A percentile compares a stretch with the other conserved stretches of the same genome.
These are phyloP conservation scores for Elymnias hypermnestra DNA, from an alignment of 1,140 invertebrate genomes.

Conservation along the genomic window DNA sequence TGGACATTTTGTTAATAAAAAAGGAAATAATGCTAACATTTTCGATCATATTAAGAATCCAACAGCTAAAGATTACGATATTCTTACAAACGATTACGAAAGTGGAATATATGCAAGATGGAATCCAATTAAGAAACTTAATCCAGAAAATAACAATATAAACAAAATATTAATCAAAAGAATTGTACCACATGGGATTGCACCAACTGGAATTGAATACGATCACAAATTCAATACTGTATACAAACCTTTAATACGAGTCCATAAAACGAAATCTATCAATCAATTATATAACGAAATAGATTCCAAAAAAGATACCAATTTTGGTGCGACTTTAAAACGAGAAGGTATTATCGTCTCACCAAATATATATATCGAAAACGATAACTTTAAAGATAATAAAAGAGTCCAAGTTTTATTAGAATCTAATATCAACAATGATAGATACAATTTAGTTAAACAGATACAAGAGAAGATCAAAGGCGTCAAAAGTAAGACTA, in stretches of 20 bases:
- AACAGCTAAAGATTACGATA: not conserved
- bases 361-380: not conserved
- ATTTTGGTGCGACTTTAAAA: too few relatives aligned
- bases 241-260: conserved; percentile 27
- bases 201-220: conserved; percentile 18
- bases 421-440: not conserved
- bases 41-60: not conserved
- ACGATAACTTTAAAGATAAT: not conserved
- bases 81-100: too few relatives aligned
- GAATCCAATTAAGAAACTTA: not conserved
- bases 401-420: not conserved
- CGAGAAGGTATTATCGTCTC: too few relatives aligned
- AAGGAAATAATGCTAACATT: too few relatives aligned
- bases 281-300: not conserved
- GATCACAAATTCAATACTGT: conserved; percentile 26
- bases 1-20: too few relatives aligned
- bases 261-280: conserved; percentile 19
- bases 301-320: not conserved
- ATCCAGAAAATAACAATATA: not conserved
- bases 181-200: conserved; percentile 25
- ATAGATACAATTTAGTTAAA: not conserved
- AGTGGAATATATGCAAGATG: not conserved
- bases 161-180: conserved; percentile 26
- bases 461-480: conserved; percentile 1
- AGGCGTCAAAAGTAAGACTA: not conserved